phyloP scores from a whole-genome alignment of 2,888 invertebrate species.

The Liopterus haemorrhoidalis region DNA sequence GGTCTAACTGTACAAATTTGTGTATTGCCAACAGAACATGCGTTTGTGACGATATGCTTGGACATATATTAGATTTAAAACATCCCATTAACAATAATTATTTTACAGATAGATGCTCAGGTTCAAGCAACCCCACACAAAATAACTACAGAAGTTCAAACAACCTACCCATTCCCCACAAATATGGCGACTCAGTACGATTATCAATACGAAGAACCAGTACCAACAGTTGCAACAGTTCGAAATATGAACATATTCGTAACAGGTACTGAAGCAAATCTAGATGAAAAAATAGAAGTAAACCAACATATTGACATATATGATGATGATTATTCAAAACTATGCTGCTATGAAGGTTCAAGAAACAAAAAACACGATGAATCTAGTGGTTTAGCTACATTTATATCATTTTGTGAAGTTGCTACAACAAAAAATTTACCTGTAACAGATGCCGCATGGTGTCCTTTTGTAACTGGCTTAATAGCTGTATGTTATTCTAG shows the following conservation, averaged over 20 bases:
- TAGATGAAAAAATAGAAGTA: constrained; percentile 36
- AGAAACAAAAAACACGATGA: constrained; percentile 3
- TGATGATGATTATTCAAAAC: constrained; percentile 51
- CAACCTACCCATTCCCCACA: constrained; percentile 59
- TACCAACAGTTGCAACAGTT: background rate
- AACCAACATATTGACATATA: constrained; percentile 53
- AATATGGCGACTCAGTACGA: constrained; percentile 66
- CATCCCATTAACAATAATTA: no score
- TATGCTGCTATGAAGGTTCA: background rate
- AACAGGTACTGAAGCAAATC: background rate
- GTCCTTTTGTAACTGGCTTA: constrained; percentile 64
- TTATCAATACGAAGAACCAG: constrained; percentile 40
- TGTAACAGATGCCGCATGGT: constrained; percentile 62
- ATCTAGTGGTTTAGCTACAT: no score
- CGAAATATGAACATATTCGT: constrained; percentile 3
- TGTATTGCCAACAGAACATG: no score
- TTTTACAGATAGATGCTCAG: constrained; percentile 53
- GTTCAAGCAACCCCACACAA: constrained; percentile 54
- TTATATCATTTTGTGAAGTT: constrained; percentile 64
- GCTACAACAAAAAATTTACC: constrained; percentile 58
- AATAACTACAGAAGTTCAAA: constrained; percentile 54
- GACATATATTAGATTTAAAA: no score
- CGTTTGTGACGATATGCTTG: no score
- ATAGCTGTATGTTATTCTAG: constrained; percentile 59
- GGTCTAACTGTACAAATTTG: no score